These are phyloP conservation scores for Pachypanchax playfairii DNA, from an alignment of 2,113 vertebrate species.

Conservation along the genomic window DNA sequence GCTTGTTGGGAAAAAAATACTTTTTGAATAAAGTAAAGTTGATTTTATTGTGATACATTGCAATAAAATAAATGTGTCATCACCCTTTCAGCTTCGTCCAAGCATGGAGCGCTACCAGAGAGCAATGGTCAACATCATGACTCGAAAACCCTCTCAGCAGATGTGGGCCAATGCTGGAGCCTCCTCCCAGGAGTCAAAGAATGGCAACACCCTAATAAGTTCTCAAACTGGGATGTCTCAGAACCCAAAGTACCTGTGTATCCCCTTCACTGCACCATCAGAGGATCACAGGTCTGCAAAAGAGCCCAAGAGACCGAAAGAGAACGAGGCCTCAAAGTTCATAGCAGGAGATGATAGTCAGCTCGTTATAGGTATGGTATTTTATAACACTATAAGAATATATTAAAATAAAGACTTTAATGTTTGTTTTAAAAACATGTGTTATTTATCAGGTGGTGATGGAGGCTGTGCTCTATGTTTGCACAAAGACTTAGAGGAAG, in stretches of 20 bases:
- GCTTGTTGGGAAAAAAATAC: no score
- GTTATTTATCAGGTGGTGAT: slow-evolving; percentile 80
- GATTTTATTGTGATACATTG: no score
- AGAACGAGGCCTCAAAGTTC: slow-evolving; percentile 83
- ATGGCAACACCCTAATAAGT: not conserved
- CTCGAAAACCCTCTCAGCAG: slow-evolving; percentile 52
- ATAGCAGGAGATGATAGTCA: slow-evolving; percentile 77
- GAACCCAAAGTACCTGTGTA: slow-evolving; percentile 69
- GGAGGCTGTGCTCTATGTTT: slow-evolving; percentile 82
- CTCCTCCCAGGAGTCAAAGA: slow-evolving; percentile 12
- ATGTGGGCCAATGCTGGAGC: slow-evolving; percentile 29
- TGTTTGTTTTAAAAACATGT: not conserved
- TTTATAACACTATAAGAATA: not conserved
- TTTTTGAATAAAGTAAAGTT: no score
- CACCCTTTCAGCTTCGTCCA: slow-evolving; percentile 79
- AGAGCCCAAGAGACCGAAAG: slow-evolving; percentile 76
- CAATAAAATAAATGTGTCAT: not conserved
- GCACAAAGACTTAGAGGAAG: slow-evolving; percentile 72
- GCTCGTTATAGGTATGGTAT: slow-evolving; percentile 81
- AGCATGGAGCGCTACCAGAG: slow-evolving; percentile 84
- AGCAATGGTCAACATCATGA: slow-evolving; percentile 82
- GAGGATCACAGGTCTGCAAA: slow-evolving; percentile 67
- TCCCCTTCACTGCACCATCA: slow-evolving; percentile 63
- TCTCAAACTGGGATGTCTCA: slow-evolving; percentile 57
- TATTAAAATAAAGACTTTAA: not conserved